Base-by-base conservation (phyloP, 2,888 invertebrate genomes). In the Agonopterix subpropinquella region DNA sequence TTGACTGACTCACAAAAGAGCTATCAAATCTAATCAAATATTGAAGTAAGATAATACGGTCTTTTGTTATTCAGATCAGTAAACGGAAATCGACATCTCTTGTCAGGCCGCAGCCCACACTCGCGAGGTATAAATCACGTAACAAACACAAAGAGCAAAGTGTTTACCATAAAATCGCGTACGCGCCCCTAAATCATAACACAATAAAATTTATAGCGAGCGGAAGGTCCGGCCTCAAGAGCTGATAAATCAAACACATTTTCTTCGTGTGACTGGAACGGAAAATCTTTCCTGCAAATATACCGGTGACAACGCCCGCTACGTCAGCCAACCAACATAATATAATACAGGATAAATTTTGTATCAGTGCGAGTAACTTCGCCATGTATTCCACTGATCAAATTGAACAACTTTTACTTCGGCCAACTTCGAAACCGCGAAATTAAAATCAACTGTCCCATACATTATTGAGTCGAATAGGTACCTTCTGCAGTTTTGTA, bases 191-290 rank as follows among this genome's bases (percentile, higher is more conserved):
- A 87, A 86, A 86, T 86, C 86, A 86, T 85, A 86, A 80, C 82
- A 81, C 84, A 87, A 85, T 86, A 85, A 81, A 86, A 87, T 87
- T 85, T 87, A 87, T 86, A 80, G 86, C 83, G 59, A 73, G 64
- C 82, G 84, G 82, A 86, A 84, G 84, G 85, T 87, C 85, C 85
- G 81, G 84, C 81, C 83, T 84, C 80, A 78, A 86, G 85, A 82
- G 80, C 82, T 82, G 77, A 85, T 86, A 87, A 85, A 85, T 85
- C 86, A 85, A 82, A 84, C 77, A 80, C 79, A 80, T 79, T 85
- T 84, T 82, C 84, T 85, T 84, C 78, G 77, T 79, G 78, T 73
- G 81, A 83, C 80, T 78, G 69, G 69, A 74, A 74, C 73, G 76
- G 77, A 72, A 82, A 83, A 83, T 82, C 80, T 78, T 82, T 79